These are phyloP conservation scores for Drosophila ustulata DNA, from an alignment of 2,888 invertebrate genomes.

Conservation along the genomic window DNA sequence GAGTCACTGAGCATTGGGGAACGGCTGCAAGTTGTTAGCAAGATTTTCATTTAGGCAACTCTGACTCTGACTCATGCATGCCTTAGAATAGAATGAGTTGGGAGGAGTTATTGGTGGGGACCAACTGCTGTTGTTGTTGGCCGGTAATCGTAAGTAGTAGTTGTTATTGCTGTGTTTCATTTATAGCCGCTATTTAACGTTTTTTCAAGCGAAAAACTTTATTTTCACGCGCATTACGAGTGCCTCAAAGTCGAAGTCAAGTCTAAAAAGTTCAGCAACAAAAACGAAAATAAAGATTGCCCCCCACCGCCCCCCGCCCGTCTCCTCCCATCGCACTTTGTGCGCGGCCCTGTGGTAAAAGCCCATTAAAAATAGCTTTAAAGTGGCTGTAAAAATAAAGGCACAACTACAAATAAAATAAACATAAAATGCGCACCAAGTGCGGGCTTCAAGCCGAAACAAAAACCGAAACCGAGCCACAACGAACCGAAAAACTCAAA, in stretches of 20 bases:
- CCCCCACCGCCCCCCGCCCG: no score
- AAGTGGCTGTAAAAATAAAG: constrained; percentile 76
- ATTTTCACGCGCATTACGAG: constrained; percentile 81
- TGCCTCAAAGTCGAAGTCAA: constrained; percentile 63
- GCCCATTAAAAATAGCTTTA: constrained; percentile 77
- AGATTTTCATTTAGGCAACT: constrained; percentile 48
- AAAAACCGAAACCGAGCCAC: not conserved
- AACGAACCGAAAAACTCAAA: no score
- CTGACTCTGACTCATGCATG: constrained; percentile 49
- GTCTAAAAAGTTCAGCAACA: constrained; percentile 46
- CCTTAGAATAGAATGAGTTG: constrained; percentile 12
- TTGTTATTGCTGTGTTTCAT: constrained; percentile 65
- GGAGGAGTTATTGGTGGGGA: no score
- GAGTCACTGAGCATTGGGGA: constrained; percentile 43
- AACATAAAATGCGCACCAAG: constrained; percentile 75
- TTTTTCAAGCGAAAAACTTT: constrained; percentile 79
- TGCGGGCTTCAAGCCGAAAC: constrained; percentile 62
- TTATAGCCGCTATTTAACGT: constrained; percentile 78
- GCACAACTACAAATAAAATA: constrained; percentile 74
- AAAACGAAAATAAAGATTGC: constrained; percentile 19
- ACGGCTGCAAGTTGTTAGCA: constrained; percentile 36
- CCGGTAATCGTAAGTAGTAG: constrained; percentile 42
- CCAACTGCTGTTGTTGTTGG: not conserved
- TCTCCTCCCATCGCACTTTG: not conserved
- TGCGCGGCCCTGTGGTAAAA: constrained; percentile 51